These are phyloP conservation scores for Chionoecetes opilio DNA, from an alignment of 1,140 invertebrate species.

Conservation along the genomic window DNA sequence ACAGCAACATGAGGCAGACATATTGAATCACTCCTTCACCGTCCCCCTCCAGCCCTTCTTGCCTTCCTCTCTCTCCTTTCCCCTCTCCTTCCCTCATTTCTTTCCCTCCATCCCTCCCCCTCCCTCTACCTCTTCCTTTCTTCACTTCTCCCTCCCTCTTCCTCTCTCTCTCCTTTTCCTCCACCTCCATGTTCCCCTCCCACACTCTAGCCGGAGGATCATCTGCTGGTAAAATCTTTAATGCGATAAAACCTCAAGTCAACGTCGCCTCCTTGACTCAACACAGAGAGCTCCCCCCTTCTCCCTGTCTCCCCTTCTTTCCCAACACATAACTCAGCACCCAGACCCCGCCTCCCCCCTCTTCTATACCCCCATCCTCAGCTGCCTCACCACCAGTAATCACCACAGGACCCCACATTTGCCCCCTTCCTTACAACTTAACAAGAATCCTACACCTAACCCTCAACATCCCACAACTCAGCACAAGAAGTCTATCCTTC, in stretches of 20 bases:
- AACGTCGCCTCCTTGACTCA: slow-evolving; percentile 5
- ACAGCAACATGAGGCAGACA: slow-evolving; percentile 25
- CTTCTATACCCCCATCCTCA: background rate
- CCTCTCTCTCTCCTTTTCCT: background rate
- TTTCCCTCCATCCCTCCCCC: background rate
- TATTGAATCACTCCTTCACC: slow-evolving; percentile 6
- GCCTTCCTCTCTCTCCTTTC: background rate
- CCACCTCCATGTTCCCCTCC: background rate
- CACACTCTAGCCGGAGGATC: background rate
- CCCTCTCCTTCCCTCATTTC: background rate
- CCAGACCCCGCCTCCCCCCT: background rate
- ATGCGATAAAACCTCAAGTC: slow-evolving; percentile 19
- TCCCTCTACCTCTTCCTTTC: background rate
- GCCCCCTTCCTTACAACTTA: too few species aligned
- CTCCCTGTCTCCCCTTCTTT: background rate
- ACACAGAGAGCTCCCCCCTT: background rate
- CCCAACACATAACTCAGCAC: background rate
- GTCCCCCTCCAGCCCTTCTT: background rate
- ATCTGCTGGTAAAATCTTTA: background rate
- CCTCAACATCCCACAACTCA: too few species aligned
- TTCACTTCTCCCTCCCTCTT: background rate
- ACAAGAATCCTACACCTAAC: too few species aligned
- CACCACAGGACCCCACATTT: background rate
- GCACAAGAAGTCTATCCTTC: too few species aligned
- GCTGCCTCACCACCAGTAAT: background rate